Evolutionary conservation across 2,797 vertebrate species (phyloP), one percentile per base, ranked within the genome.

Genomic region (Emydoidea blandingii): DNA sequence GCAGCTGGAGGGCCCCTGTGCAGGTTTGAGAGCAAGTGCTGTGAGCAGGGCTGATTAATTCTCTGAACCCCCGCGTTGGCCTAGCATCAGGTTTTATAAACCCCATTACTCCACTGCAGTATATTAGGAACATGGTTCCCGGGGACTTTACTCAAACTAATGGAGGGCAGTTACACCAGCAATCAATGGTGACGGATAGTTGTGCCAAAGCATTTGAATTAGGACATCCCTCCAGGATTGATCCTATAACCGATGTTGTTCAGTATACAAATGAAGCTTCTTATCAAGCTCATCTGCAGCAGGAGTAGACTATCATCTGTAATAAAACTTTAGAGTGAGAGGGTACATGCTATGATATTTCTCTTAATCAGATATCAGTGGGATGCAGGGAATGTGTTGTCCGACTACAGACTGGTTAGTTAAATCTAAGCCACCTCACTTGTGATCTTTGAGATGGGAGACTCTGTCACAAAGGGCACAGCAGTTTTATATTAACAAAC

Each of bases 301-400:
- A 65, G 62, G 8, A 65, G 34, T 65, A 65, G 62, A 65, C 62
- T 65, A 65, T 9, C 0, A 12, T 16, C 72, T 49, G 23, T 44
- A 44, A 74, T 1, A 2, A 87, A 88, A 50, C 2, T 53, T 16
- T 0, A 54, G 15, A 16, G 50, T 50, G 50, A 50, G 50, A 54
- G 54, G 54, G 19, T 54, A 54, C 23, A 54, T 54, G 15, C 50
- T 16, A 50, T 50, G 50, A 50, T 50, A 15, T 50, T 50, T 16
- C 21, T 21, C 54, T 23, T 54, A 68, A 8, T 56, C 53, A 59
- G 11, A 0, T 52, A 84, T 83, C 34, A 31, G 49, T 11, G 29
- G 23, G 1, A 8, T 53, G 81, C 37, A 68, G 65, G 37, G 44
- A 88, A 83, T 18, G 12, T 41, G 0, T 50, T 59, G 5, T 72